These are phyloP conservation scores for Mustela lutreola DNA, from an alignment of 2,113 vertebrate genomes.

Conservation along the genomic window DNA sequence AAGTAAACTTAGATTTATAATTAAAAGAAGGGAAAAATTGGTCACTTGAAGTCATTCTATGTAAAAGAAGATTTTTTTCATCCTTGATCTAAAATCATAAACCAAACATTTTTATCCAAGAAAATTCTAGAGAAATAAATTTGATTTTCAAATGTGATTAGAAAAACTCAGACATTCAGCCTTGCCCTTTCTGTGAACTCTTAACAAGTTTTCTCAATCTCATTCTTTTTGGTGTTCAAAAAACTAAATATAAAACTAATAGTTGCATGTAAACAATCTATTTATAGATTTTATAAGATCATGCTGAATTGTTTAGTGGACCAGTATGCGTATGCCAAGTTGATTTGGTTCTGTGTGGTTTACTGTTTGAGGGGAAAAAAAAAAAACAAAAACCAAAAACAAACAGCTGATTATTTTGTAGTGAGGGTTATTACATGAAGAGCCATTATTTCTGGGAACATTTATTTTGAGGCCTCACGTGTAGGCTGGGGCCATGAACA, in stretches of 20 bases:
- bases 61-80: background rate
- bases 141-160: constrained; percentile 17
- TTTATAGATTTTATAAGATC: constrained; percentile 21
- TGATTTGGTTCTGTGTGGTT: background rate
- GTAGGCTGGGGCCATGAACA: background rate
- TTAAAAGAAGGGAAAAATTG: background rate
- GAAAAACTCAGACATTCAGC: background rate
- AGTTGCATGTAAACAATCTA: background rate
- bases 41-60: constrained; percentile 1
- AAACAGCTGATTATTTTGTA: background rate
- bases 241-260: constrained; percentile 39
- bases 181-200: background rate
- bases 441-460: background rate
- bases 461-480: background rate
- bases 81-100: constrained; percentile 42
- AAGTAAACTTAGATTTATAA: constrained; percentile 45
- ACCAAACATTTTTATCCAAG: background rate
- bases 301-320: background rate
- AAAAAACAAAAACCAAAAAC: background rate
- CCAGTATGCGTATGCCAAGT: background rate
- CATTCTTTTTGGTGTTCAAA: background rate
- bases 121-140: constrained; percentile 33
- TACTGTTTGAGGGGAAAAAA: background rate
- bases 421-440: background rate
- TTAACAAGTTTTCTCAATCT: background rate